Percentiles rank a stretch among this genome's conserved stretches.
These are phyloP conservation scores for Cephus pygmeus DNA, from an alignment of 2,888 invertebrate genomes.

Conservation along the genomic window DNA sequence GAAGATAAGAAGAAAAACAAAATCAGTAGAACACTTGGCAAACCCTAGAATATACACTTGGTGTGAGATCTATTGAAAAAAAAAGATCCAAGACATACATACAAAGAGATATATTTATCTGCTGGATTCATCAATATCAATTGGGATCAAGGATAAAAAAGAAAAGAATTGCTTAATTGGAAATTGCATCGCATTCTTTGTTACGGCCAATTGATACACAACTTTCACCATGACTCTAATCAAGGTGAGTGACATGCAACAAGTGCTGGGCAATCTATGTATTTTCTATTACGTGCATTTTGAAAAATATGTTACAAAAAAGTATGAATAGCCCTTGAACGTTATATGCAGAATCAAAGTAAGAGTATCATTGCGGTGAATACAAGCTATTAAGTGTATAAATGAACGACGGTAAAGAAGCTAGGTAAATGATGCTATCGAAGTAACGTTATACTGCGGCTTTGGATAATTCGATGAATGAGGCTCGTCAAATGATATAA, in stretches of 20 bases:
- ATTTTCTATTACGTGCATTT: neutral
- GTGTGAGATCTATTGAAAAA: neutral
- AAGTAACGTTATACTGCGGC: neutral
- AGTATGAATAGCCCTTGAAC: neutral
- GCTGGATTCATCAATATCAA: neutral
- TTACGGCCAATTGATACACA: neutral
- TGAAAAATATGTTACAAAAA: neutral
- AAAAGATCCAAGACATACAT: neutral
- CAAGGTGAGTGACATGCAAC: constrained; percentile 51
- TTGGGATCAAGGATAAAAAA: neutral
- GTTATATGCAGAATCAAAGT: neutral
- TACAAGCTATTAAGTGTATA: neutral
- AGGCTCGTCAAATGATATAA: neutral
- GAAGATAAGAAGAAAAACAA: neutral
- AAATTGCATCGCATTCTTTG: neutral
- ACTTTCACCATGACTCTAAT: constrained; percentile 44
- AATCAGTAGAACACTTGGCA: neutral
- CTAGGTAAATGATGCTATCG: neutral
- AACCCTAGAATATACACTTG: neutral
- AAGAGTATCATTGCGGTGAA: neutral
- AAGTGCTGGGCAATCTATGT: constrained; percentile 19
- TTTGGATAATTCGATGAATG: neutral
- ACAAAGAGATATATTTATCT: neutral
- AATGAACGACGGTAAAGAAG: neutral
- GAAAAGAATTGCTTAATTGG: neutral